Percentiles rank a stretch among this genome's conserved stretches.
phyloP scores from a whole-genome alignment of 2,113 vertebrate species.

The Naja naja region DNA sequence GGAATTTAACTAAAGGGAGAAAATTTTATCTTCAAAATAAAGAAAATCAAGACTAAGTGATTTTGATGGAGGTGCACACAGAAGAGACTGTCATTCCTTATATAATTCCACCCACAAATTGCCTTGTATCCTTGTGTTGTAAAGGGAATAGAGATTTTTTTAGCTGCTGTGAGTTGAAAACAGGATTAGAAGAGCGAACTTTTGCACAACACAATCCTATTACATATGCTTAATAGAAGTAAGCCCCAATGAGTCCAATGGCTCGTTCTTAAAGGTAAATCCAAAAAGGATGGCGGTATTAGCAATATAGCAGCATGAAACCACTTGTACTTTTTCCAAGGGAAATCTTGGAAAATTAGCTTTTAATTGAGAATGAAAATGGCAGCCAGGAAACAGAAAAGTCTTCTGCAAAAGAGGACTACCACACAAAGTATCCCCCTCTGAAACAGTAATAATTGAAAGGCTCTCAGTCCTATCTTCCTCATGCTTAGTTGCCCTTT shows the following conservation, averaged over 20 bases:
- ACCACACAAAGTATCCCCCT: not conserved
- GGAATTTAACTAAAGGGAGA: not conserved
- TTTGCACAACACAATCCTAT: not conserved
- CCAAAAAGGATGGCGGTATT: not conserved
- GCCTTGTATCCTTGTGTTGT: not conserved
- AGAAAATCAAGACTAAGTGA: not conserved
- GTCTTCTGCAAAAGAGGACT: not conserved
- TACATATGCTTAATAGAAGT: not conserved
- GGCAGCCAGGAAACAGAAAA: not conserved
- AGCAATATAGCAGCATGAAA: not conserved
- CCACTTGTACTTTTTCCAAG: not conserved
- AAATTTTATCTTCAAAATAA: not conserved
- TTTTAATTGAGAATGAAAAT: not conserved
- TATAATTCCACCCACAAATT: too few relatives aligned
- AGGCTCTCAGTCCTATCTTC: not conserved
- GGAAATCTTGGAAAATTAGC: not conserved
- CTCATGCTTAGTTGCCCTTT: constrained; percentile 13
- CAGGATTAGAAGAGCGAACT: not conserved
- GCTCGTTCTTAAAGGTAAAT: not conserved
- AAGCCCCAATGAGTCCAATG: too few relatives aligned
- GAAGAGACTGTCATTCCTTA: not conserved
- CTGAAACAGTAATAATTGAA: not conserved
- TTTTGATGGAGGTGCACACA: not conserved
- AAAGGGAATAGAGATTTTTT: not conserved
- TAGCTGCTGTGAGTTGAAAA: not conserved